These are phyloP conservation scores for Anadara kagoshimensis DNA, from an alignment of 1,140 invertebrate genomes.

Conservation along the genomic window DNA sequence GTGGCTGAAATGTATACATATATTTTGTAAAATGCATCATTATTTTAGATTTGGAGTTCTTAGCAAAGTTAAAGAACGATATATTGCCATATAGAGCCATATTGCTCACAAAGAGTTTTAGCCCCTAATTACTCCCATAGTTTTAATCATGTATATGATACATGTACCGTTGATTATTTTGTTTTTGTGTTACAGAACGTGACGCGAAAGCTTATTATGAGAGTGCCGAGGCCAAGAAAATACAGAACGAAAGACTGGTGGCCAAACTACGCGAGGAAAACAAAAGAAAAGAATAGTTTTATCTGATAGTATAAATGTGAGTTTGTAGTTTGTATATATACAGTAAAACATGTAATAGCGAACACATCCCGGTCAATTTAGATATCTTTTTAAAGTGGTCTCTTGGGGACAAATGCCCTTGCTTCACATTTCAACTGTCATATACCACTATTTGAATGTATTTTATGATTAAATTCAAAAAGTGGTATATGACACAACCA, in stretches of 20 bases:
- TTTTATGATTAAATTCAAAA: too few relatives aligned
- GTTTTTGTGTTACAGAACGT: slow-evolving; percentile 39
- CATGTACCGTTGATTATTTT: too few relatives aligned
- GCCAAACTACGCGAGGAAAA: slow-evolving; percentile 46
- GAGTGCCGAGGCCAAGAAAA: slow-evolving; percentile 44
- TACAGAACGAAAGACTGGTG: slow-evolving; percentile 42
- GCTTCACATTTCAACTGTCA: neutral
- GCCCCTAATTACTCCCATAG: too few relatives aligned
- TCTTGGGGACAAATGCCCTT: neutral
- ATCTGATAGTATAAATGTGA: slow-evolving; percentile 49
- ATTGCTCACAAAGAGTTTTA: too few relatives aligned
- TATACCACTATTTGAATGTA: too few relatives aligned
- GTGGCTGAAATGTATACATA: too few relatives aligned
- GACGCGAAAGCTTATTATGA: slow-evolving; percentile 55
- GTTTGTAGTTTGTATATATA: neutral
- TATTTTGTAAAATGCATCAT: too few relatives aligned
- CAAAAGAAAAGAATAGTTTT: slow-evolving; percentile 47
- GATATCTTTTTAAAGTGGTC: neutral
- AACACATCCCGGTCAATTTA: neutral
- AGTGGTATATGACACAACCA: too few relatives aligned
- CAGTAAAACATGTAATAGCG: neutral
- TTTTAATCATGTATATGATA: too few relatives aligned
- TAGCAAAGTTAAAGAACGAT: too few relatives aligned
- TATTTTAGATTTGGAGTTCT: too few relatives aligned
- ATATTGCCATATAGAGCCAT: neutral